Conservation (phyloP, 2,797 vertebrate species). For the Babyrousa celebensis region DNA sequence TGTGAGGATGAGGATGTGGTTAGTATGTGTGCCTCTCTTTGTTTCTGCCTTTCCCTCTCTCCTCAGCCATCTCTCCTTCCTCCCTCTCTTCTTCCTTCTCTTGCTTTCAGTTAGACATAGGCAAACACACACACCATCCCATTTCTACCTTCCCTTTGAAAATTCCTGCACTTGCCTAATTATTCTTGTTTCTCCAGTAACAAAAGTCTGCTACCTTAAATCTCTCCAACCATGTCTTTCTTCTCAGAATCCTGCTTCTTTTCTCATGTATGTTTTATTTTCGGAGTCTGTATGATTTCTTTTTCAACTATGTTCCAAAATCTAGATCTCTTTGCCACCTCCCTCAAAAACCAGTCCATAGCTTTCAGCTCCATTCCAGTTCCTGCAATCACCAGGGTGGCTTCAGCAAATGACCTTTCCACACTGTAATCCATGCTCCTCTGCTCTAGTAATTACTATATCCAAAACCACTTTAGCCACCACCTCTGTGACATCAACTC, state of each 20-base stretch:
- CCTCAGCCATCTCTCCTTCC: neutral
- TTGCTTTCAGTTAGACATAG: neutral
- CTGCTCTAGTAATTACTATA: neutral
- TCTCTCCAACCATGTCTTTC: neutral
- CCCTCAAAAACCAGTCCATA: neutral
- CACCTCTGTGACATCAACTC: neutral
- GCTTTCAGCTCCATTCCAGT: neutral
- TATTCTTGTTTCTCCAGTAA: neutral
- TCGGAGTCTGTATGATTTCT: neutral
- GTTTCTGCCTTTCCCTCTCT: neutral
- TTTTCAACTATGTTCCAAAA: neutral
- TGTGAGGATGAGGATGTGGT: neutral
- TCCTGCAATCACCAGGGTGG: neutral
- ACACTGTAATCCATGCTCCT: neutral
- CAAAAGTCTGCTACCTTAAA: neutral
- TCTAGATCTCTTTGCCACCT: neutral
- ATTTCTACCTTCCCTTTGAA: constrained; percentile 1
- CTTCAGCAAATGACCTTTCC: neutral
- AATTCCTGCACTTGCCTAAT: neutral
- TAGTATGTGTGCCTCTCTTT: neutral
- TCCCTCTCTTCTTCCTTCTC: neutral
- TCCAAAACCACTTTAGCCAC: neutral
- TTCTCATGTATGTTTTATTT: neutral
- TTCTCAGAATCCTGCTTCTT: constrained; percentile 38
- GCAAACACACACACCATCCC: neutral